Conservation (phyloP, 2,797 vertebrate genomes). For the Tenualosa ilisha region DNA sequence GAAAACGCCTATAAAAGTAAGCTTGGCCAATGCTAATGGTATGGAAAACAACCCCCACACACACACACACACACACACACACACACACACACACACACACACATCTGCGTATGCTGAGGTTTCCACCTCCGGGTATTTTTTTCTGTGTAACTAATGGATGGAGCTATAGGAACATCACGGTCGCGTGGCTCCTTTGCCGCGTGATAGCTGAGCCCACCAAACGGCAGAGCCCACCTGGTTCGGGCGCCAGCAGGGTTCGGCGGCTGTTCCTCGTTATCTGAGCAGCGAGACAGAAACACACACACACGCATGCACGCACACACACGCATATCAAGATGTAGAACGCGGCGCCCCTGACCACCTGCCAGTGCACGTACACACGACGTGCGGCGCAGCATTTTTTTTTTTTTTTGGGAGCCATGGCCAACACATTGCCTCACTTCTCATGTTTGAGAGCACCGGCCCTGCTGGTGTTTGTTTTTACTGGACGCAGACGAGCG, state of each 20-base stretch:
- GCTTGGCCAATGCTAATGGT: not conserved
- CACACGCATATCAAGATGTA: constrained; percentile 20
- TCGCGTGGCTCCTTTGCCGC: not conserved
- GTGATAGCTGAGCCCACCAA: not conserved
- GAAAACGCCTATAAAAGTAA: constrained; percentile 6
- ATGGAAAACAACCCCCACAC: constrained; percentile 9
- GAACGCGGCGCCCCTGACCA: constrained; percentile 19
- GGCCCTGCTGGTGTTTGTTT: constrained; percentile 46
- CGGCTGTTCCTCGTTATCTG: constrained; percentile 23
- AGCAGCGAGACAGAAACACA: not conserved
- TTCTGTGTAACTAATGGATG: not conserved
- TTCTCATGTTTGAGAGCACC: constrained; percentile 27
- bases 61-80: not conserved
- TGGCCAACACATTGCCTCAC: constrained; percentile 51
- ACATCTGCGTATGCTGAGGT: not conserved
- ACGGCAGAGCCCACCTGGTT: constrained; percentile 12
- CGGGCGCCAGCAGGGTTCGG: not conserved
- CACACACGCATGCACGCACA: not conserved
- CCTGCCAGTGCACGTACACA: constrained; percentile 25
- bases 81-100: not conserved
- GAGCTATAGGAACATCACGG: not conserved
- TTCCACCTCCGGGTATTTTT: constrained; percentile 12
- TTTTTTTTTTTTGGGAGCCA: not conserved
- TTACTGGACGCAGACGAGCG: constrained; percentile 43
- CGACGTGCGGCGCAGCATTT: not conserved